A percentile compares a stretch with the other conserved stretches of the same genome.
Evolutionary conservation across 2,113 vertebrate genomes (phyloP).

Genomic region (Myrmecobius fasciatus): DNA sequence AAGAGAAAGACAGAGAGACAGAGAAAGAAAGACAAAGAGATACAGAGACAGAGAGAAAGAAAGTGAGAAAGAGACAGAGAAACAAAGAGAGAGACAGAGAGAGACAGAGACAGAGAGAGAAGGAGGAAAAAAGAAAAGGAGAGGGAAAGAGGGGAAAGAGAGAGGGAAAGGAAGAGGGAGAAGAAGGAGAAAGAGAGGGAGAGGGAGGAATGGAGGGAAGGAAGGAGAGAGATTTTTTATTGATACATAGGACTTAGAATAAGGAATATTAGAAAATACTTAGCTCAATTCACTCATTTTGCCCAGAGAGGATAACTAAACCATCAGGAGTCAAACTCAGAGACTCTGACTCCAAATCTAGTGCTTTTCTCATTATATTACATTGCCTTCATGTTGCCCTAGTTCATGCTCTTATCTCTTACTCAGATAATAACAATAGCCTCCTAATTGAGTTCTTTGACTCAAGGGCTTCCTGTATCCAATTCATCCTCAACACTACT

Average conservation of each 20-base stretch:
- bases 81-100: too few relatives aligned
- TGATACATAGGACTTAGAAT: neutral
- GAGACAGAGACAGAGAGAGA: too few relatives aligned
- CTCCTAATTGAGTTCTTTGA: neutral
- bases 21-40: too few relatives aligned
- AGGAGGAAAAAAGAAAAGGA: too few relatives aligned
- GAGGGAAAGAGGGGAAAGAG: too few relatives aligned
- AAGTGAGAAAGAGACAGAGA: too few relatives aligned
- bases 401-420: neutral
- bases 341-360: neutral
- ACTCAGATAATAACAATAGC: neutral
- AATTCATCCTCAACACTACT: neutral
- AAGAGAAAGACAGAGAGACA: too few relatives aligned
- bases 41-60: too few relatives aligned
- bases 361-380: neutral
- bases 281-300: neutral
- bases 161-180: too few relatives aligned
- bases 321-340: neutral
- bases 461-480: neutral
- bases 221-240: too few relatives aligned
- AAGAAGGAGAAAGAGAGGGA: too few relatives aligned
- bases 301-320: neutral
- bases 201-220: too few relatives aligned
- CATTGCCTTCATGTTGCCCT: neutral
- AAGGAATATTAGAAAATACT: neutral